Evolutionary conservation across 2,888 invertebrate species (phyloP), one percentile per base, ranked within the genome.

Genomic region (Lymantria dispar): DNA sequence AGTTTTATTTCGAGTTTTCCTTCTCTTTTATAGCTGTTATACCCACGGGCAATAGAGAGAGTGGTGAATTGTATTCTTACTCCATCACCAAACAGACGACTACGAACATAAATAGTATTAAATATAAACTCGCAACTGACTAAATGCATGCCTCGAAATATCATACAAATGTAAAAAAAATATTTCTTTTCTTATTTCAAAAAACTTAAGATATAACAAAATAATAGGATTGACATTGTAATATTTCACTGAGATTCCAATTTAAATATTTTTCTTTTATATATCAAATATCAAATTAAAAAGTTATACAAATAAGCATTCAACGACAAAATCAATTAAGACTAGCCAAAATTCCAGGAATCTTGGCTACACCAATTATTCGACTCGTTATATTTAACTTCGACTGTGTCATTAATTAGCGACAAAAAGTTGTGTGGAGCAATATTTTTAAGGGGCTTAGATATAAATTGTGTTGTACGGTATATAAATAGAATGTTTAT

Each of bases 381-480:
- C 46, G 41, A 49, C 37, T 58, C 47, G 43, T 52, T 52, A 51
- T 52, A 50, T 56, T 47, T 60, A 57, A 62, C 52, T 64, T 60
- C 51, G 54, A 50, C 54, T 50, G 39, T 49, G 50, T 44, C 62
- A 58, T 60, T 62, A 62, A 62, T 62, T 62, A 60, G 60, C 41
- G 49, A 46, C 50, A 46, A 36, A 54, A 61, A 55, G 46, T 56
- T 61, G 50, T 61, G 56, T 56, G 43, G 40, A 41, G 47, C 30
- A 50, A 45, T 45, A 45, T 50, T 45, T 56, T 55, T 55, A 44
- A 47, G 48, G 36, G 40, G 49, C 44, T 55, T 45, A 37, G 13
- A 10, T 46, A 54, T 15, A 59, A 56, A 60, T 53, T 47, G 39
- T 42, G 33, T 45, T 31, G 45, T 42, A 38, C 43, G 14, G 12